These are phyloP conservation scores for honey bee (Apis mellifera) DNA, from an alignment of 1,140 invertebrate genomes.

Conservation along the genomic window DNA sequence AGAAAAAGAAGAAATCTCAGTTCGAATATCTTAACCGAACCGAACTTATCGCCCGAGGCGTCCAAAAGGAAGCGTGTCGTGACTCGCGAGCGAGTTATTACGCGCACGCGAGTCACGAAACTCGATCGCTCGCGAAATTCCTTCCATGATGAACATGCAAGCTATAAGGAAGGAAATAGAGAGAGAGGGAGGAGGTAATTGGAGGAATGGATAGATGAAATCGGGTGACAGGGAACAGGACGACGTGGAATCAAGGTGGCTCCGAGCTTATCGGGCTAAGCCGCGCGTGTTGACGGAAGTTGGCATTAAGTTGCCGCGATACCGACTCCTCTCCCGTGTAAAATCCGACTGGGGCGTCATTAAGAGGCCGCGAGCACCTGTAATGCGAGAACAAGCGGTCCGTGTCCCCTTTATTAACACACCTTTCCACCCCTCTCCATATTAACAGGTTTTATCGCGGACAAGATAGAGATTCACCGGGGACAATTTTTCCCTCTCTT, in stretches of 20 bases:
- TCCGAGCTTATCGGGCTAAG: conserved; percentile 47
- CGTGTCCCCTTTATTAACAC: conserved; percentile 27
- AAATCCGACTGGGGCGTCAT: conserved; percentile 19
- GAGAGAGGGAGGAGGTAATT: not conserved
- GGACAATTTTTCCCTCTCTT: too few species aligned
- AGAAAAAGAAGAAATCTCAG: not conserved
- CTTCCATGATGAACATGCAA: too few species aligned
- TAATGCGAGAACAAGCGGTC: not conserved
- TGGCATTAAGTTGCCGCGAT: conserved; percentile 45
- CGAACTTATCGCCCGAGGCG: not conserved
- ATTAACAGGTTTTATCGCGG: not conserved
- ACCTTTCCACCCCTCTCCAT: not conserved
- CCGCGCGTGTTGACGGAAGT: conserved; percentile 40
- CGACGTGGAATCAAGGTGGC: conserved; percentile 21
- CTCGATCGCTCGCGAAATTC: not conserved
- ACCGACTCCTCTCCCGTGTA: conserved; percentile 21
- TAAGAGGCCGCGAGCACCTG: conserved; percentile 23
- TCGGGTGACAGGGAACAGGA: conserved; percentile 34
- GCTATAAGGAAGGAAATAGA: not conserved
- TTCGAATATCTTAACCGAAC: too few species aligned
- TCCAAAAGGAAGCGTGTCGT: conserved; percentile 18
- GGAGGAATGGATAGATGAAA: conserved; percentile 14
- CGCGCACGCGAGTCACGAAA: conserved; percentile 32
- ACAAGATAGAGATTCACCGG: too few species aligned
- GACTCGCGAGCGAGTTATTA: conserved; percentile 35